phyloP scores from a whole-genome alignment of 2,797 vertebrate genomes.

The Chanos chanos region DNA sequence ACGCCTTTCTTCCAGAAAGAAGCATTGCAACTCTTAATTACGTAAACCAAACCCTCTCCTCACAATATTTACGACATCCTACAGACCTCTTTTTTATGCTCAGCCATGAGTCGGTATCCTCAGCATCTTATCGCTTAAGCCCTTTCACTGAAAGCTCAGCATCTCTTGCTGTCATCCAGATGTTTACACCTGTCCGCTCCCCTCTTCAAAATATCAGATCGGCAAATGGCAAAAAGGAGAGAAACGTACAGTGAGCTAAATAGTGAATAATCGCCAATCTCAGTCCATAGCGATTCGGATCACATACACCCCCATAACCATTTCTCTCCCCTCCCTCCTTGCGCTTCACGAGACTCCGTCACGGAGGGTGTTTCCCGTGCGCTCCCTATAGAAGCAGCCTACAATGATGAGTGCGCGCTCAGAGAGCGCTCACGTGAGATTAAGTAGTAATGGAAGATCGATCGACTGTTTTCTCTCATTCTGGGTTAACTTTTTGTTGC shows the following conservation, averaged over 20 bases:
- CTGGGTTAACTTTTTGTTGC: too few relatives aligned
- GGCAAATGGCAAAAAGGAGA: not conserved
- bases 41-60: not conserved
- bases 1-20: slow-evolving; percentile 37
- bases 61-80: not conserved
- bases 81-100: slow-evolving; percentile 1
- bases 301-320: slow-evolving; percentile 14
- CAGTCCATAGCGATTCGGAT: slow-evolving; percentile 6
- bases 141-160: slow-evolving; percentile 35
- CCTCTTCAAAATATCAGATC: not conserved
- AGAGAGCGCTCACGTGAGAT: not conserved
- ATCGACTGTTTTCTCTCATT: too few relatives aligned
- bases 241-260: not conserved
- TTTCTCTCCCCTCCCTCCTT: slow-evolving; percentile 14
- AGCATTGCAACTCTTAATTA: slow-evolving; percentile 13
- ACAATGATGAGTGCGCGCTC: slow-evolving; percentile 33
- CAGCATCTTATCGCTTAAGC: slow-evolving; percentile 13
- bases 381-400: too few relatives aligned
- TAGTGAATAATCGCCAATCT: not conserved
- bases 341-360: slow-evolving; percentile 10
- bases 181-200: not conserved
- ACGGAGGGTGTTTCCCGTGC: slow-evolving; percentile 43
- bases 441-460: too few relatives aligned
- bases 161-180: slow-evolving; percentile 24
- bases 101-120: slow-evolving; percentile 23